Percentiles rank a stretch among this genome's conserved stretches.
phyloP scores from a whole-genome alignment of 2,888 invertebrate species.

The Byasa hedistus region DNA sequence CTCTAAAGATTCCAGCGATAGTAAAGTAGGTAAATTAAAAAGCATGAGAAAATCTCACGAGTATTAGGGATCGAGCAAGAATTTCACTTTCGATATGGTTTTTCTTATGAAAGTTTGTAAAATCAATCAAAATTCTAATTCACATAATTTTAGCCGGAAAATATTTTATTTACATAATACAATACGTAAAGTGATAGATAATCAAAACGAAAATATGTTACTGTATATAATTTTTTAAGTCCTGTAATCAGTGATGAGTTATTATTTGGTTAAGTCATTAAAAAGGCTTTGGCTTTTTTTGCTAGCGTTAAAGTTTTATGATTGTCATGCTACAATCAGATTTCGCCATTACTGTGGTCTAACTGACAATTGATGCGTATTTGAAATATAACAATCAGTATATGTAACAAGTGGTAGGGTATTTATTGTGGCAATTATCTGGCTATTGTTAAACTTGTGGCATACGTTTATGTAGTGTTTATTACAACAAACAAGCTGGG shows the following conservation, averaged over 20 bases:
- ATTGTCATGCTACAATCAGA: no score
- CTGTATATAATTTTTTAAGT: no score
- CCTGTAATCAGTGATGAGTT: no score
- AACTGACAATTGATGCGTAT: background rate
- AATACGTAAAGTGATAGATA: no score
- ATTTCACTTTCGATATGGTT: slow-evolving; percentile 22
- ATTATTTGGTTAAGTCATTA: no score
- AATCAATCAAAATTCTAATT: background rate
- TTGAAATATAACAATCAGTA: background rate
- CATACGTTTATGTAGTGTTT: slow-evolving; percentile 44
- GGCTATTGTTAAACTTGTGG: slow-evolving; percentile 37
- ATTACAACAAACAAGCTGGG: slow-evolving; percentile 41
- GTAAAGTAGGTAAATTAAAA: slow-evolving; percentile 27
- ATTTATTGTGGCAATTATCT: slow-evolving; percentile 34
- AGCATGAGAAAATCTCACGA: slow-evolving; percentile 20
- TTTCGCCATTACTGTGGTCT: no score
- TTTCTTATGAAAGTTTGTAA: slow-evolving; percentile 5
- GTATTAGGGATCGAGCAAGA: slow-evolving; percentile 1
- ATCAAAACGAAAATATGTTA: no score
- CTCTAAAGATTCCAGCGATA: slow-evolving; percentile 16
- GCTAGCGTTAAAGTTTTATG: no score
- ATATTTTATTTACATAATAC: no score
- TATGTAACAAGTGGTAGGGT: background rate
- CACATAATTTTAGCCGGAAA: background rate
- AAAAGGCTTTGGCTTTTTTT: no score